Conservation (phyloP, 2,797 vertebrate species). For the Eutrigla gurnardus region DNA sequence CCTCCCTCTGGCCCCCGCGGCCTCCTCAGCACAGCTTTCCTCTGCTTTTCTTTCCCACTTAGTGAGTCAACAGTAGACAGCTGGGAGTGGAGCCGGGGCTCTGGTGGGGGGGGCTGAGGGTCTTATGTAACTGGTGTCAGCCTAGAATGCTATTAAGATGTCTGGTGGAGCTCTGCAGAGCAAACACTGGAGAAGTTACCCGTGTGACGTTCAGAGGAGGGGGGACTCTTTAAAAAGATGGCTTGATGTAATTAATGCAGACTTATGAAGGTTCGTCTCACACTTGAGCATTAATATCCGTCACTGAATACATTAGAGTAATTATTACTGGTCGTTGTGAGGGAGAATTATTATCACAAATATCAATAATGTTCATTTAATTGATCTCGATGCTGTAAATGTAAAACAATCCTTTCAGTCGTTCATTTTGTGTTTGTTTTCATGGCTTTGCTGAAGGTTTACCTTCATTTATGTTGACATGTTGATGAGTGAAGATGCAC, state of each 20-base stretch:
- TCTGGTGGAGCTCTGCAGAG: slow-evolving; percentile 46
- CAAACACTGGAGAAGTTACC: slow-evolving; percentile 12
- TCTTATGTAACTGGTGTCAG: slow-evolving; percentile 68
- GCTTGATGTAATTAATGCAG: not conserved
- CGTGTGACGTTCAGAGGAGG: slow-evolving; percentile 19
- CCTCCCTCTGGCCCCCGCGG: slow-evolving; percentile 1
- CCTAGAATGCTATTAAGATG: slow-evolving; percentile 68
- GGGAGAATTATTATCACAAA: not conserved
- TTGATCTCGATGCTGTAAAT: not conserved
- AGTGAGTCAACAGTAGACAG: slow-evolving; percentile 68
- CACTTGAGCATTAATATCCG: not conserved
- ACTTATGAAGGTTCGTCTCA: slow-evolving; percentile 3
- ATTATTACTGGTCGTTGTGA: not conserved
- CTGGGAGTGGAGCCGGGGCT: slow-evolving; percentile 55
- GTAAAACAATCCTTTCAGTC: not conserved
- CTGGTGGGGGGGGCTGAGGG: slow-evolving; percentile 48
- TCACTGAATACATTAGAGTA: not conserved
- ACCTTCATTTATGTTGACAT: not conserved
- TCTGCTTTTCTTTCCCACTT: slow-evolving; percentile 56
- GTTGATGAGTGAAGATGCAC: not conserved
- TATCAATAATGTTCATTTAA: not conserved
- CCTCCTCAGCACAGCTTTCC: slow-evolving; percentile 46
- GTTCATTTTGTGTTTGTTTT: too few species aligned
- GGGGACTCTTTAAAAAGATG: slow-evolving; percentile 19
- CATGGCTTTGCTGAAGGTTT: not conserved